Conservation (phyloP, 2,797 vertebrate genomes). For the Acestrorhynchus altus region DNA sequence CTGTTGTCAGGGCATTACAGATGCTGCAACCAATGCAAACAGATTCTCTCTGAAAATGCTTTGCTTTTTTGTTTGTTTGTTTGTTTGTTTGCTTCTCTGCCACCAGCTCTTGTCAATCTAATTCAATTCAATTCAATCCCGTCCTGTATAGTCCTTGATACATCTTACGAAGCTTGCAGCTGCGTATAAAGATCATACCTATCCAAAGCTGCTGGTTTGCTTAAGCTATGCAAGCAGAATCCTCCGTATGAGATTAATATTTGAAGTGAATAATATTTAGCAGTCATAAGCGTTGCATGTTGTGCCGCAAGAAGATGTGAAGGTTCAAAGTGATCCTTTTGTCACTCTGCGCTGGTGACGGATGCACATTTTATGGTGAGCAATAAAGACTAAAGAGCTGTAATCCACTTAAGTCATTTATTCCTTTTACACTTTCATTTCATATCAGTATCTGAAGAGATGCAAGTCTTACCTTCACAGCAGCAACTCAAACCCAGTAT, state of each 20-base stretch:
- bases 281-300: background rate
- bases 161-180: background rate
- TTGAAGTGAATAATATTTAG: background rate
- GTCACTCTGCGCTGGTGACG: conserved; percentile 3
- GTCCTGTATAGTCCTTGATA: background rate
- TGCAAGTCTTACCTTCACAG: background rate
- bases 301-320: background rate
- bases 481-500: background rate
- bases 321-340: background rate
- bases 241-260: background rate
- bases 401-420: background rate
- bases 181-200: background rate
- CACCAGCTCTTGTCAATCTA: too few species aligned
- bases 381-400: background rate
- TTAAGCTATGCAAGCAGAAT: background rate
- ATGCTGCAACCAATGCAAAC: too few species aligned
- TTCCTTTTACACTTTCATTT: background rate
- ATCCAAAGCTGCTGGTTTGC: background rate
- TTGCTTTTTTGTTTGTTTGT: too few species aligned
- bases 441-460: background rate
- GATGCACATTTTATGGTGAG: background rate
- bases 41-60: too few species aligned
- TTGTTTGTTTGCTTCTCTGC: too few species aligned
- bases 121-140: too few species aligned
- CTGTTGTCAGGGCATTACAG: too few species aligned